These are phyloP conservation scores for Lampris incognitus DNA, from an alignment of 2,113 vertebrate species.

Conservation along the genomic window DNA sequence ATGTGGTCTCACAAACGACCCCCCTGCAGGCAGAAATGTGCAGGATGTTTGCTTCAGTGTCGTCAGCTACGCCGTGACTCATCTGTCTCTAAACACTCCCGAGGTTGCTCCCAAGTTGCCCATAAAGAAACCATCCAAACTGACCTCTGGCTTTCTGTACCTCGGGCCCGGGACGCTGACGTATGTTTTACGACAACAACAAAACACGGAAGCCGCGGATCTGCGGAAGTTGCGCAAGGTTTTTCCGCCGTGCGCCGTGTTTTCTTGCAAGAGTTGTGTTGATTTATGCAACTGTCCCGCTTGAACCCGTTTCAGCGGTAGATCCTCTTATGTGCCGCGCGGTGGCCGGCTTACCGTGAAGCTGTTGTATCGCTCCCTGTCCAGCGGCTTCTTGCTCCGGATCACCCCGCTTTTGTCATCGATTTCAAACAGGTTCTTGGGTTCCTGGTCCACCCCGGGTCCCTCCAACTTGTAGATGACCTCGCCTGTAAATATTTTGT, in stretches of 20 bases:
- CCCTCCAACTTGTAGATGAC: conserved; percentile 97
- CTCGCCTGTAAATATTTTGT: conserved; percentile 89
- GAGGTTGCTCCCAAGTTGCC: conserved; percentile 59
- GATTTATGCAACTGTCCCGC: conserved; percentile 2
- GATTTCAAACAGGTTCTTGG: conserved; percentile 92
- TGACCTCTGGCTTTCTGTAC: conserved; percentile 59
- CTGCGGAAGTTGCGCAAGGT: conserved; percentile 3
- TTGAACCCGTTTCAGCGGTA: too few relatives aligned
- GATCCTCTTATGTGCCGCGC: background rate
- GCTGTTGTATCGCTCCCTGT: conserved; percentile 89
- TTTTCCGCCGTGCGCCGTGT: conserved; percentile 1
- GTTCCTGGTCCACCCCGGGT: conserved; percentile 93
- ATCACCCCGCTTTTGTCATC: conserved; percentile 91
- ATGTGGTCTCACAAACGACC: conserved; percentile 15
- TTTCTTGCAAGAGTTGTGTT: background rate
- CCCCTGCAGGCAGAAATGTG: conserved; percentile 44
- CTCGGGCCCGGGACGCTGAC: conserved; percentile 52
- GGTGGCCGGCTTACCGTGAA: conserved; percentile 84
- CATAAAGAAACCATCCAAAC: conserved; percentile 51
- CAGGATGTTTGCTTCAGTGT: conserved; percentile 56
- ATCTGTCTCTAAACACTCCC: conserved; percentile 52
- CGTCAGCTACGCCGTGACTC: conserved; percentile 50
- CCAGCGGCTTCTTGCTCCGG: conserved; percentile 89
- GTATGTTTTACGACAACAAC: conserved; percentile 53
- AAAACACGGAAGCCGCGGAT: background rate